Conservation (phyloP, 2,888 invertebrate genomes). For the Netelia inedita region DNA sequence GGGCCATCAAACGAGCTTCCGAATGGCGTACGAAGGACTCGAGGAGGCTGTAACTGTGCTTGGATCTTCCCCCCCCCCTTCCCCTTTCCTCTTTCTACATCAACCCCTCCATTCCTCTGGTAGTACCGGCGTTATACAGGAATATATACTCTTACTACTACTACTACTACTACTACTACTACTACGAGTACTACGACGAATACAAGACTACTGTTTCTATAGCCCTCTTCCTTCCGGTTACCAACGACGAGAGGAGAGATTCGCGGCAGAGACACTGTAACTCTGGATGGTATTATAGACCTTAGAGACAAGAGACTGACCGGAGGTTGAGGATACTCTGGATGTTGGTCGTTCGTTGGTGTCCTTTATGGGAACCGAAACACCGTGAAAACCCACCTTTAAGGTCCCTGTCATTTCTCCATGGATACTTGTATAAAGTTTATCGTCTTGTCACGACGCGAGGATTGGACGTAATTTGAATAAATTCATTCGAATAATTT, state of each 20-base stretch:
- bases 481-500: no score
- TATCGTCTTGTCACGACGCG: background rate
- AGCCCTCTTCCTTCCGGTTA: constrained; percentile 61
- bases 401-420: constrained; percentile 47
- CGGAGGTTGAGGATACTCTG: constrained; percentile 64
- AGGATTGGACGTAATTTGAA: no score
- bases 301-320: constrained; percentile 46
- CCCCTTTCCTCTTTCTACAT: constrained; percentile 70
- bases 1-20: constrained; percentile 84
- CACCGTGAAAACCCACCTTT: constrained; percentile 71
- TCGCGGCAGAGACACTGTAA: constrained; percentile 14
- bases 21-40: constrained; percentile 82
- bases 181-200: constrained; percentile 9
- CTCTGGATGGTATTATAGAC: constrained; percentile 29
- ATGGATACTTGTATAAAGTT: constrained; percentile 34
- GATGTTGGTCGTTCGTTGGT: constrained; percentile 71
- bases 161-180: background rate
- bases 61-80: constrained; percentile 69
- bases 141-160: constrained; percentile 41
- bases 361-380: constrained; percentile 79
- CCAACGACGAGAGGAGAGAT: constrained; percentile 41
- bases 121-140: no score
- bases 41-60: constrained; percentile 77
- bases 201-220: constrained; percentile 5
- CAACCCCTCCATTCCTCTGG: no score